These are phyloP conservation scores for Ormia ochracea DNA, from an alignment of 2,888 invertebrate genomes.

Conservation along the genomic window DNA sequence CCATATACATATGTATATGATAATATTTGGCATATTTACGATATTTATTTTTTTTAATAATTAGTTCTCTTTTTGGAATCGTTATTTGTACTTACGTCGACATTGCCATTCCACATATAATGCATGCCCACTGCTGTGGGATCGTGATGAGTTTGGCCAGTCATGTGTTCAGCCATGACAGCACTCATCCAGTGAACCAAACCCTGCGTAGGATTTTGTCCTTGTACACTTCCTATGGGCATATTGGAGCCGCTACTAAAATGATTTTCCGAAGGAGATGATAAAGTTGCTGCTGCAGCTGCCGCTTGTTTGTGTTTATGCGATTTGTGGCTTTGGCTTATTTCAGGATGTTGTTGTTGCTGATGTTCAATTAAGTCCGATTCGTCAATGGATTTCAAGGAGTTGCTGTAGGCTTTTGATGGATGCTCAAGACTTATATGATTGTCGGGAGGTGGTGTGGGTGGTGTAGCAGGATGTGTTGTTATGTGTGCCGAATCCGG, in stretches of 20 bases:
- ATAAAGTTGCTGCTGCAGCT: background rate
- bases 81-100: constrained; percentile 77
- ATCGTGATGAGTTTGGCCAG: constrained; percentile 84
- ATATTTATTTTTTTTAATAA: background rate
- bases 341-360: constrained; percentile 57
- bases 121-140: constrained; percentile 77
- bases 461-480: constrained; percentile 66
- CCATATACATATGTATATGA: too few relatives aligned
- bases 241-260: constrained; percentile 66
- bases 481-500: constrained; percentile 61
- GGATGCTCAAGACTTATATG: constrained; percentile 46
- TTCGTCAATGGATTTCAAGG: constrained; percentile 40
- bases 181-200: constrained; percentile 96
- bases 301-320: constrained; percentile 45
- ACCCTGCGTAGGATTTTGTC: constrained; percentile 85
- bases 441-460: constrained; percentile 64
- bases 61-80: too few relatives aligned
- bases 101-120: constrained; percentile 78
- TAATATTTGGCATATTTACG: too few relatives aligned
- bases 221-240: constrained; percentile 77
- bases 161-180: constrained; percentile 97
- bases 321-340: constrained; percentile 45
- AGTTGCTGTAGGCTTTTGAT: constrained; percentile 35
- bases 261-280: constrained; percentile 35
- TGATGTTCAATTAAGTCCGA: constrained; percentile 45